Base-by-base conservation (phyloP, 2,888 invertebrate species). In the Eucera pruinosa region DNA sequence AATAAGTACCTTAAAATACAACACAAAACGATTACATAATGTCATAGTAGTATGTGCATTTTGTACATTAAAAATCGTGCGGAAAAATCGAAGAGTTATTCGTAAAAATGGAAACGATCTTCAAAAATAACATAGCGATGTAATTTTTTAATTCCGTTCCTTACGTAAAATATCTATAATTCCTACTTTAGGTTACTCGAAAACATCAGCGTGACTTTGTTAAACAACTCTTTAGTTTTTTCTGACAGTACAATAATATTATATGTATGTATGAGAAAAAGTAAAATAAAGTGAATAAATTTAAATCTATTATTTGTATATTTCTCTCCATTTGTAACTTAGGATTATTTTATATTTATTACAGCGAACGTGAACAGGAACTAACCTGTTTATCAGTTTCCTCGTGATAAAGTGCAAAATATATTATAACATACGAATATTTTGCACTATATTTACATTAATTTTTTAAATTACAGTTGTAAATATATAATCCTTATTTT, bases 11-110 rank as follows among this genome's bases (percentile, higher is more conserved):
- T 70, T 58, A 55, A 71, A 76, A 71, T 61, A 71, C 65, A 65
- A 65, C 45, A 41, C 36, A 71, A 55, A 61, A 39, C 33, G 55
- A 41, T 78, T 78, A 78, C 47, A 78, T 78, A 78, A 78, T 62
- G 50, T 30, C 47, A 13, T 11, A 23, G 15, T 11, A 30, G 23
- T 27, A 41, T 20, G 23, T 62, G 23, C 13, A 39, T 20, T 25
- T n/a, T 57, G n/a, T 25, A 15, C 9, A n/a, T 6, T 18, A 36
- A 45, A 18, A 45, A 36, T 20, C 20, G 23, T n/a, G n/a, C n/a
- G n/a, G n/a, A n/a, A n/a, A n/a, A n/a, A n/a, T n/a, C n/a, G n/a
- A n/a, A n/a, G 36, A 39, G 41, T 15, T n/a, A 9, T 41, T 61
- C 11, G 0, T 20, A 25, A 33, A 43, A 20, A 45, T 25, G 27